Evolutionary conservation across 2,888 invertebrate genomes (phyloP).

Genomic region (Oscheius myriophilus): DNA sequence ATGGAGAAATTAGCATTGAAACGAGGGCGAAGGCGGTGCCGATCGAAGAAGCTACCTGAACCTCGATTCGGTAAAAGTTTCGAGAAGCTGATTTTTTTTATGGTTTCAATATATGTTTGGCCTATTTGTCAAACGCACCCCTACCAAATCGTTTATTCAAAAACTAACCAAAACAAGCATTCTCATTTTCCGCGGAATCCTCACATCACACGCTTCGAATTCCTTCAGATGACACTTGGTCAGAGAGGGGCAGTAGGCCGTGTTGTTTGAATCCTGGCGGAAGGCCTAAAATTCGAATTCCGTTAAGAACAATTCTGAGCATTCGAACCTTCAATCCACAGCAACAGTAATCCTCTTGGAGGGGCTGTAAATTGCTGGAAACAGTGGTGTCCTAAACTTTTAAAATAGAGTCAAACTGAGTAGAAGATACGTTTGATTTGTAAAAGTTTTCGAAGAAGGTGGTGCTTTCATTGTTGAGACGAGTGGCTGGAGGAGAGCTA

Average conservation of each 20-base stretch:
- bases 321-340: conserved; percentile 15
- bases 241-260: conserved; percentile 2
- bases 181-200: not conserved
- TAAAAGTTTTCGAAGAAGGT: no score
- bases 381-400: not conserved
- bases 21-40: conserved; percentile 2
- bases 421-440: no score
- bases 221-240: not conserved
- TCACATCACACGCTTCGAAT: conserved; percentile 3
- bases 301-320: no score
- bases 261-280: conserved; percentile 7
- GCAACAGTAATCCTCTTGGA: conserved; percentile 23
- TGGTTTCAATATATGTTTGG: no score
- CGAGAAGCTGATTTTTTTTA: no score
- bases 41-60: conserved; percentile 6
- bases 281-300: not conserved
- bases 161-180: not conserved
- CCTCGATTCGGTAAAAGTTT: no score
- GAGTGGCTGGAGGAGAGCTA: no score
- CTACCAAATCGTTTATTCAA: no score
- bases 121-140: no score
- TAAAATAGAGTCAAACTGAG: no score
- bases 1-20: conserved; percentile 9
- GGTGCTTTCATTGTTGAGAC: no score
- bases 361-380: not conserved